These are phyloP conservation scores for Ligdia adustata DNA, from an alignment of 2,888 invertebrate species.

Conservation along the genomic window DNA sequence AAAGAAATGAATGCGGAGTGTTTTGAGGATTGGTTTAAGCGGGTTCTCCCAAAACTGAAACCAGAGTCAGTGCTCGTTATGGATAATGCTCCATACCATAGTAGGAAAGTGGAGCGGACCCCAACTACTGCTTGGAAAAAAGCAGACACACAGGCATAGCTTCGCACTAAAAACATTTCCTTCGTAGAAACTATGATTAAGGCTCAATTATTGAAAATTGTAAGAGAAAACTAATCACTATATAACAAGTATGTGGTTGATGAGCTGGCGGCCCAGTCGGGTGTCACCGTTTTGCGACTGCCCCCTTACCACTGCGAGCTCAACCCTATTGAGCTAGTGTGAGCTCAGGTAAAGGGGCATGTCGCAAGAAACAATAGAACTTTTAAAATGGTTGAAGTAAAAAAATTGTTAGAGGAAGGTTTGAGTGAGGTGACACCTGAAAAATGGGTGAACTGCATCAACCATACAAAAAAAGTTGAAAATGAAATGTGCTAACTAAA, in stretches of 20 bases:
- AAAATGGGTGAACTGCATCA: background rate
- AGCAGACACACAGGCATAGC: too few species aligned
- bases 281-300: background rate
- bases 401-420: background rate
- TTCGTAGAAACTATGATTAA: background rate
- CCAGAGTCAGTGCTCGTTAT: background rate
- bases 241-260: background rate
- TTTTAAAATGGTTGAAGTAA: background rate
- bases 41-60: too few species aligned
- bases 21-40: too few species aligned
- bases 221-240: background rate
- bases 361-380: background rate
- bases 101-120: too few species aligned
- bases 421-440: background rate
- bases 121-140: too few species aligned
- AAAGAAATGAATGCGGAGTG: too few species aligned
- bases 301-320: background rate
- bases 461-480: background rate
- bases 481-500: background rate
- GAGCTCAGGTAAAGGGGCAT: background rate
- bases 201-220: background rate
- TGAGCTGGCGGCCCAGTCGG: background rate
- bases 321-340: background rate
- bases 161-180: background rate
- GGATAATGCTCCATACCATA: too few species aligned